Base-by-base conservation (phyloP, 2,888 invertebrate genomes). In the Cheilosia variabilis region DNA sequence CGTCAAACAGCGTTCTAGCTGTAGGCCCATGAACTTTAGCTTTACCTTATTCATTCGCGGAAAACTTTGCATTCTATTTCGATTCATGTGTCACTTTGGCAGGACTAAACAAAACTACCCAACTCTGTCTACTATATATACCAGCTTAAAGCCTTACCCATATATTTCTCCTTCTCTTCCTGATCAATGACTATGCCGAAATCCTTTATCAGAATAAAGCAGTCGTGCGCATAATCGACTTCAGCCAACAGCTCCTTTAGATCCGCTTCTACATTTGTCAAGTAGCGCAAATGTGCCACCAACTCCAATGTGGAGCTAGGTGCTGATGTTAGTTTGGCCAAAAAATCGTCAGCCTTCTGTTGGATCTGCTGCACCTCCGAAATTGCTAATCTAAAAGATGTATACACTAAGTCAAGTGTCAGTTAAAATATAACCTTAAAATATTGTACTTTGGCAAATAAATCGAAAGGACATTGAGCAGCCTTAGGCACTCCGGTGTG, bases 141-240 rank as follows among this genome's bases (percentile, higher is more conserved):
- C n/a, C 2, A 7, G 5, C 4, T 45, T 17, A 45, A 17, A 7
- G 45, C 15, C 62, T 81, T 50, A 89, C 88, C 92, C 91, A 92
- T 91, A 82, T 92, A 92, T 55, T 91, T 91, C 76, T 92, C 92
- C 69, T 91, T 93, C 87, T 97, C 96, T 66, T 97, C 96, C 0
- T 95, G 94, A 1, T 96, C 94, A 65, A 96, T 94, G 0, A 94
- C 93, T 75, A 98, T 96, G 31, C 93, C 92, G 90, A 95, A 97
- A 89, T 96, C 95, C 77, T 97, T 96, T 93, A 97, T 96, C 4
- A 97, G 93, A 87, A 97, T 96, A 90, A 97, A 96, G 77, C 97
- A 92, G 89, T 98, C 97, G 88, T 96, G 95, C 6, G 96, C 94
- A 90, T 97, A 96, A 90, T 97, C 96, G 5, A 97, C 93, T 37